Conservation (phyloP, 2,888 invertebrate genomes). For the Eupithecia abbreviata region DNA sequence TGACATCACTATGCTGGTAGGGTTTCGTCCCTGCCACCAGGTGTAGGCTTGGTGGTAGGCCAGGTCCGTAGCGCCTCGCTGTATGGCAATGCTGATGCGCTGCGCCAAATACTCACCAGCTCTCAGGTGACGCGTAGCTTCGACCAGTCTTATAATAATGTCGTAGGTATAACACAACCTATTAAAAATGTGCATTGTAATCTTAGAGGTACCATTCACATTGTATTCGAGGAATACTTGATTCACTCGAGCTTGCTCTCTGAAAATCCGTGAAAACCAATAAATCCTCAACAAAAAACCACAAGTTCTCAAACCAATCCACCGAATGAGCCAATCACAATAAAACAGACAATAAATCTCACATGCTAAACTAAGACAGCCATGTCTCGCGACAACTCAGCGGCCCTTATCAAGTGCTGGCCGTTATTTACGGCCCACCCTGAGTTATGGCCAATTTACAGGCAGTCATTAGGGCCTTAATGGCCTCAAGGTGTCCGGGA, state of each 20-base stretch:
- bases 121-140: no score
- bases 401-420: conserved; percentile 79
- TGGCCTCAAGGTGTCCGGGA: conserved; percentile 80
- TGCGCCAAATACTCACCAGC: no score
- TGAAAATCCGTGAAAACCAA: neutral
- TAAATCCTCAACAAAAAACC: neutral
- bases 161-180: no score
- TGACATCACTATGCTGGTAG: no score
- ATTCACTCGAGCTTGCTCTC: neutral
- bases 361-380: conserved; percentile 79
- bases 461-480: conserved; percentile 82
- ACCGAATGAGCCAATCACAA: conserved; percentile 35
- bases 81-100: no score
- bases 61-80: no score
- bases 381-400: conserved; percentile 77
- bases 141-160: no score
- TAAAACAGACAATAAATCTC: conserved; percentile 66
- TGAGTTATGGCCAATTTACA: conserved; percentile 84
- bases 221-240: neutral
- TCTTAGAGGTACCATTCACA: neutral
- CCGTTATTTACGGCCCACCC: conserved; percentile 78
- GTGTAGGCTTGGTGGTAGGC: no score
- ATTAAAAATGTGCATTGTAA: neutral
- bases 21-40: no score
- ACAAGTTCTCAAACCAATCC: conserved; percentile 27